Conservation (phyloP, 2,113 vertebrate genomes). For the Myrmecophaga tridactyla region DNA sequence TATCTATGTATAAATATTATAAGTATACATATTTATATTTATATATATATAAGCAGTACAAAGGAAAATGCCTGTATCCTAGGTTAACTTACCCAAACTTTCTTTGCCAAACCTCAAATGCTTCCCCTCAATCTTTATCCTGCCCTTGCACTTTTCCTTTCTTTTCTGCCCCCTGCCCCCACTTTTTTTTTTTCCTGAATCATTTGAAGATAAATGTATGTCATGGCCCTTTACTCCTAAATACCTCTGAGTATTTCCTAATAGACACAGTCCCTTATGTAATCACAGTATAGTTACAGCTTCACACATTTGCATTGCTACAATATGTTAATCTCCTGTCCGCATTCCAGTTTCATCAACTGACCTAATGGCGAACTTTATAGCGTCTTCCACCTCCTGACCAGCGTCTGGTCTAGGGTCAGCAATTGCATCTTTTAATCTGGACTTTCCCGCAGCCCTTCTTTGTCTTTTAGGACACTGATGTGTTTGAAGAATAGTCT, state of each 20-base stretch:
- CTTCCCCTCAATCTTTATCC: not conserved
- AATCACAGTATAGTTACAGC: not conserved
- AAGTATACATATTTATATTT: not conserved
- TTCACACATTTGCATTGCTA: not conserved
- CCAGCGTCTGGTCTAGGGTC: not conserved
- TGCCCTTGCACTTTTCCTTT: no score
- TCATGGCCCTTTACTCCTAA: not conserved
- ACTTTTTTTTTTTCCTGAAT: not conserved
- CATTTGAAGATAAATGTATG: not conserved
- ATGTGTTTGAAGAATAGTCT: not conserved
- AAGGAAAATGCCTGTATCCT: not conserved
- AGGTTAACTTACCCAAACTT: not conserved
- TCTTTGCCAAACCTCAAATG: not conserved
- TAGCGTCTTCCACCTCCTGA: not conserved
- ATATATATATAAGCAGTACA: not conserved
- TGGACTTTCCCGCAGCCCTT: not conserved
- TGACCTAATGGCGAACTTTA: not conserved
- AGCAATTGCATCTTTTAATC: not conserved
- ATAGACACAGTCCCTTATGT: not conserved
- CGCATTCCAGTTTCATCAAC: not conserved
- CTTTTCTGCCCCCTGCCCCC: no score
- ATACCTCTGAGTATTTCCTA: not conserved
- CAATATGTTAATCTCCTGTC: not conserved
- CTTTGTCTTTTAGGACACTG: not conserved
- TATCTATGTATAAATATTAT: no score